Conservation (phyloP, 1,140 invertebrate genomes). For the Drosophila navojoa region DNA sequence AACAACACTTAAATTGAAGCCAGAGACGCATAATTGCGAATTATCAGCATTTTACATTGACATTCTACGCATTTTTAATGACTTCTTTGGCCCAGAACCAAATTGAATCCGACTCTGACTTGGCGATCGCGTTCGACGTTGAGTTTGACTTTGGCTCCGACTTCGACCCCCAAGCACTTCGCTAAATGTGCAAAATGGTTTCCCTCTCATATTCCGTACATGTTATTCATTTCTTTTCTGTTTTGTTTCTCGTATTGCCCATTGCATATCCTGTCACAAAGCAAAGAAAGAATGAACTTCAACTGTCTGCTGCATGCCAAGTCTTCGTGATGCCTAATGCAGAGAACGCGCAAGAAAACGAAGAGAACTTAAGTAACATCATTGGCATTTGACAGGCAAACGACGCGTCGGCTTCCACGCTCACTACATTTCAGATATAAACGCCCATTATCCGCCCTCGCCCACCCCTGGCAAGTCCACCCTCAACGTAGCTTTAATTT, state of each 20-base stretch:
- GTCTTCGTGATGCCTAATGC: neutral
- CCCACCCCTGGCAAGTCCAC: neutral
- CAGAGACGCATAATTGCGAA: constrained; percentile 68
- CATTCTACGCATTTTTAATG: constrained; percentile 76
- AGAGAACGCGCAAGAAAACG: neutral
- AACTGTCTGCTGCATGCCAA: constrained; percentile 54
- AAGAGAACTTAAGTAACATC: constrained; percentile 59
- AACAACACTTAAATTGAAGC: constrained; percentile 31
- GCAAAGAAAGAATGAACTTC: constrained; percentile 34
- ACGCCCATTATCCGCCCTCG: neutral
- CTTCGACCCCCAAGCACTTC: constrained; percentile 5
- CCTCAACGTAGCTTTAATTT: constrained; percentile 47
- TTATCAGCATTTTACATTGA: constrained; percentile 77
- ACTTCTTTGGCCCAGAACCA: constrained; percentile 56
- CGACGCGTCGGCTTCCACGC: constrained; percentile 30
- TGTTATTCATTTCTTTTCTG: neutral
- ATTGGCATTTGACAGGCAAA: constrained; percentile 76
- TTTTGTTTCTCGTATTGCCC: constrained; percentile 6
- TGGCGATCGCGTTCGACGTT: too few species aligned
- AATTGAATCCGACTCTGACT: constrained; percentile 14
- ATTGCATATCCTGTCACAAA: constrained; percentile 33
- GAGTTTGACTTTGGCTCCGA: neutral
- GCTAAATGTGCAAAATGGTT: constrained; percentile 9
- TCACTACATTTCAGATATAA: neutral
- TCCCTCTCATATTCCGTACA: neutral